Evolutionary conservation across 2,113 vertebrate genomes (phyloP).

Genomic region (Panurus biarmicus): DNA sequence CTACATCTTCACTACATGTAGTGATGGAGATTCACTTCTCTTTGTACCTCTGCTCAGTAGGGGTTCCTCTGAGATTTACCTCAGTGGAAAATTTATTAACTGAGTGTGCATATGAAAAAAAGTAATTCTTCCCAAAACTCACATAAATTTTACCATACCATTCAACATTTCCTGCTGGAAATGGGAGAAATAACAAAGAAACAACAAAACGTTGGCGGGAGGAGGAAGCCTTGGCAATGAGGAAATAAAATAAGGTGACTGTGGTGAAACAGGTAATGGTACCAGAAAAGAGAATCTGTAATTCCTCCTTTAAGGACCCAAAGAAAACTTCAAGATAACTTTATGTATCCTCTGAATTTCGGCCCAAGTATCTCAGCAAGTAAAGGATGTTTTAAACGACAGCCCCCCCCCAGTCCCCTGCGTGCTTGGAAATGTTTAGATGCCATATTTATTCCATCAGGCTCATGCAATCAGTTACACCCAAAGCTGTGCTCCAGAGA

Average conservation of each 20-base stretch:
- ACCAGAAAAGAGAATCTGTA: neutral
- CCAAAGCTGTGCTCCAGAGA: slow-evolving; percentile 44
- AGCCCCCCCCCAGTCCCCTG: neutral
- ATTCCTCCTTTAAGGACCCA: neutral
- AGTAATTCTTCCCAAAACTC: neutral
- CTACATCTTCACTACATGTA: neutral
- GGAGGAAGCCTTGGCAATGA: neutral
- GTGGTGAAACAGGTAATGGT: neutral
- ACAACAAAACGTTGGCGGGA: neutral
- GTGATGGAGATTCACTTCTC: neutral
- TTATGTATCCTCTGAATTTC: neutral
- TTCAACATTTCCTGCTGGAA: neutral
- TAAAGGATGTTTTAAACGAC: neutral
- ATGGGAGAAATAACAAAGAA: neutral
- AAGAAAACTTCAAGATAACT: slow-evolving; percentile 1
- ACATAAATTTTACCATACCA: neutral
- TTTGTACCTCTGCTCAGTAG: neutral
- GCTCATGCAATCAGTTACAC: slow-evolving; percentile 61
- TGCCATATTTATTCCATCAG: slow-evolving; percentile 57
- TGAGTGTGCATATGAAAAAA: neutral
- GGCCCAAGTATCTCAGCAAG: slow-evolving; percentile 17
- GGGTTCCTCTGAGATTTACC: neutral
- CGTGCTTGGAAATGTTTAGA: slow-evolving; percentile 44
- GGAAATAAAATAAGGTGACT: neutral
- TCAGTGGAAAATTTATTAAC: neutral